A percentile compares a stretch with the other conserved stretches of the same genome.
Evolutionary conservation across 35 echinoderm and acorn worm genomes (phyloP).

Genomic region (Stichopus chloronotus): DNA sequence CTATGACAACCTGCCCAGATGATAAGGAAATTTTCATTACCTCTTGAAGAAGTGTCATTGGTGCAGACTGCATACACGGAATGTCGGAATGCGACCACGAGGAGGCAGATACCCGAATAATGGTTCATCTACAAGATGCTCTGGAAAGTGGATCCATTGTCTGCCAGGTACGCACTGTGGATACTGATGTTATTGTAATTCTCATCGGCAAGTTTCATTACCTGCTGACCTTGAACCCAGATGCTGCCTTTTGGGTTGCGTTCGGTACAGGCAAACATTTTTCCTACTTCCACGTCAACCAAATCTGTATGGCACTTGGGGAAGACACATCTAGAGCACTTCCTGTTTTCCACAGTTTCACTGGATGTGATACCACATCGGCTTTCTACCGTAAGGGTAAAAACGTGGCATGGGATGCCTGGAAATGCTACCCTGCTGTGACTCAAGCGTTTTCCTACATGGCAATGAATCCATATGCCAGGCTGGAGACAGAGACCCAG

Average conservation of each 20-base stretch:
- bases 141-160: slow-evolving; percentile 36
- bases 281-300: slow-evolving; percentile 3
- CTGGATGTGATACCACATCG: slow-evolving; percentile 68
- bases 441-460: slow-evolving; percentile 50
- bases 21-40: slow-evolving; percentile 50
- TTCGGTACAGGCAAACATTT: slow-evolving; percentile 66
- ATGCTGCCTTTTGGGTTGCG: slow-evolving; percentile 61
- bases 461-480: slow-evolving; percentile 29
- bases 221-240: slow-evolving; percentile 27
- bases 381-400: slow-evolving; percentile 58
- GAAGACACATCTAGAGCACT: slow-evolving; percentile 44
- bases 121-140: slow-evolving; percentile 66
- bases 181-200: slow-evolving; percentile 78
- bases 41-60: background rate
- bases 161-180: slow-evolving; percentile 66
- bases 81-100: slow-evolving; percentile 64
- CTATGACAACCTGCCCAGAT: background rate
- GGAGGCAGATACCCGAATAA: slow-evolving; percentile 75
- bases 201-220: slow-evolving; percentile 69
- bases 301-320: slow-evolving; percentile 35
- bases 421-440: slow-evolving; percentile 54
- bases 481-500: slow-evolving; percentile 12
- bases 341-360: slow-evolving; percentile 49
- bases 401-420: slow-evolving; percentile 62
- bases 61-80: background rate